These are phyloP conservation scores for Diarsia mendica DNA, from an alignment of 2,888 invertebrate genomes.

Conservation along the genomic window DNA sequence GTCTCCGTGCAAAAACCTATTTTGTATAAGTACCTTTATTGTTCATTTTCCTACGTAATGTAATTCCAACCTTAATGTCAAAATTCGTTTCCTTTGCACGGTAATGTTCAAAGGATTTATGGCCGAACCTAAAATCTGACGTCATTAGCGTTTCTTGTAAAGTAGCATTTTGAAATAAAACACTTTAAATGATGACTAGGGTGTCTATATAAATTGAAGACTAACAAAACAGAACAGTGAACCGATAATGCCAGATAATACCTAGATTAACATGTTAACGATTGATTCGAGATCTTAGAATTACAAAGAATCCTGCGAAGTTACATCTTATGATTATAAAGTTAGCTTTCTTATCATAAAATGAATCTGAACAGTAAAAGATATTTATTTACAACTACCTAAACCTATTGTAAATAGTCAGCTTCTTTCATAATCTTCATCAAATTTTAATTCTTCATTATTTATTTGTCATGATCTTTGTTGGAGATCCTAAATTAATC, in stretches of 20 bases:
- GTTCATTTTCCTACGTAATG: constrained; percentile 60
- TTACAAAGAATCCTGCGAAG: background rate
- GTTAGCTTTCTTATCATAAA: background rate
- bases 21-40: constrained; percentile 52
- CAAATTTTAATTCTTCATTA: background rate
- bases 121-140: constrained; percentile 45
- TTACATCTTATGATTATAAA: too few species aligned
- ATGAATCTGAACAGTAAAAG: background rate
- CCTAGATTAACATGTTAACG: background rate
- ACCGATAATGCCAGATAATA: background rate
- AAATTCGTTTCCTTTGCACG: constrained; percentile 59
- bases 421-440: background rate
- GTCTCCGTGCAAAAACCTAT: constrained; percentile 47
- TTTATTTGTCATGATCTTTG: too few species aligned
- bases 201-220: background rate
- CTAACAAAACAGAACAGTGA: background rate
- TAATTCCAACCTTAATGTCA: constrained; percentile 61
- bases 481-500: too few species aligned
- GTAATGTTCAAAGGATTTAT: constrained; percentile 56
- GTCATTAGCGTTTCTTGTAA: constrained; percentile 50
- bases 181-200: constrained; percentile 16
- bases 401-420: background rate
- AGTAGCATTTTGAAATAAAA: constrained; percentile 36
- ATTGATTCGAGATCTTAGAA: background rate
- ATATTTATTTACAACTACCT: background rate